phyloP scores from a whole-genome alignment of 2,113 vertebrate genomes.

The Eonycteris spelaea region DNA sequence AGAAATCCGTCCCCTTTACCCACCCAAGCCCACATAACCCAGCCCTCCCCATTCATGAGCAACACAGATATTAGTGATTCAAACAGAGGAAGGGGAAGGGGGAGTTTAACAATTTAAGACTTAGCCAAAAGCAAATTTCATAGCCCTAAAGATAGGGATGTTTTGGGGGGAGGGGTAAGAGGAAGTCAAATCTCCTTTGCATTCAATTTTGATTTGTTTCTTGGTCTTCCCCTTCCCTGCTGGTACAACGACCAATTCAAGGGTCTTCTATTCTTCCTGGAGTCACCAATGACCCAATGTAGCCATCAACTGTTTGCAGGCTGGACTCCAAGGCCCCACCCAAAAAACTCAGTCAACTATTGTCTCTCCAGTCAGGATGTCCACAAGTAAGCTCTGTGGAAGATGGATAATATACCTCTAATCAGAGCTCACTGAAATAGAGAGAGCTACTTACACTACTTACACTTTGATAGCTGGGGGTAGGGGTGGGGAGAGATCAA shows the following conservation, averaged over 20 bases:
- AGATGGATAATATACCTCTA: background rate
- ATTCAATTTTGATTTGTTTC: constrained; percentile 50
- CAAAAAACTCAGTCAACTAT: constrained; percentile 31
- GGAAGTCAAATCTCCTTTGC: constrained; percentile 52
- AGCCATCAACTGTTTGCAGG: constrained; percentile 9
- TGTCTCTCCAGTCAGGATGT: constrained; percentile 30
- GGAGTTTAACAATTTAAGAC: constrained; percentile 51
- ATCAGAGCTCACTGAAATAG: background rate
- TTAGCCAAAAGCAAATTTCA: constrained; percentile 50
- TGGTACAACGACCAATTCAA: constrained; percentile 38
- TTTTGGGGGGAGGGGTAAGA: background rate
- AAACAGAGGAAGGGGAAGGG: constrained; percentile 24
- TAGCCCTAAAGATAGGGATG: constrained; percentile 15
- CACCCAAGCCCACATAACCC: background rate
- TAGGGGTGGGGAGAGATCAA: background rate
- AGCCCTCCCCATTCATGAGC: constrained; percentile 22
- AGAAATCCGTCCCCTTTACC: constrained; percentile 20
- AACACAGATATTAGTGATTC: constrained; percentile 57
- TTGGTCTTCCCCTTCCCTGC: constrained; percentile 33
- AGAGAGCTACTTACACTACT: background rate
- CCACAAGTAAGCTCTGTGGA: background rate
- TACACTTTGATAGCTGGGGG: background rate
- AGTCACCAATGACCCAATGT: constrained; percentile 58
- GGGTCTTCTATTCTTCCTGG: constrained; percentile 41
- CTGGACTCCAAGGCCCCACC: constrained; percentile 27